A percentile compares a stretch with the other conserved stretches of the same genome.
phyloP scores from a whole-genome alignment of 2,113 vertebrate species.

The Mustela lutreola region DNA sequence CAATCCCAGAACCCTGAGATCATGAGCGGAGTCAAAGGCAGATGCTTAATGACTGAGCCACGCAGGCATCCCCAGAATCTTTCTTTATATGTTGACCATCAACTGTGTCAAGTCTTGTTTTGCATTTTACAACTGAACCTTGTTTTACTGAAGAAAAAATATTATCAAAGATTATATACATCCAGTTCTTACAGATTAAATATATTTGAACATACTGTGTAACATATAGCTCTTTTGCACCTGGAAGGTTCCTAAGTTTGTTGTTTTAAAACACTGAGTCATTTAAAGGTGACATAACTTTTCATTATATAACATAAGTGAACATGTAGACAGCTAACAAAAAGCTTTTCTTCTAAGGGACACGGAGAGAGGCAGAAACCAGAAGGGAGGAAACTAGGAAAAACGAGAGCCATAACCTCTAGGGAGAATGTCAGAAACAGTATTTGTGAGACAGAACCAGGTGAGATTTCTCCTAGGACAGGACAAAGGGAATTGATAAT shows the following conservation, averaged over 20 bases:
- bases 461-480: neutral
- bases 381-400: neutral
- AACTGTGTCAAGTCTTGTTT: conserved; percentile 2
- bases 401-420: neutral
- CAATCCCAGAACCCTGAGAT: too few species aligned
- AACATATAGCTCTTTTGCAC: neutral
- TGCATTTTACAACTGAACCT: conserved; percentile 12
- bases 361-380: neutral
- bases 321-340: neutral
- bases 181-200: neutral
- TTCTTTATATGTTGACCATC: neutral
- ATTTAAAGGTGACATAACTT: neutral
- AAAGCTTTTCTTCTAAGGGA: neutral
- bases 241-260: neutral
- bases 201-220: neutral
- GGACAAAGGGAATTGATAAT: neutral
- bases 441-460: neutral
- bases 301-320: neutral
- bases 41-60: too few species aligned
- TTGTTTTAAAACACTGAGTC: conserved; percentile 46
- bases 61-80: too few species aligned
- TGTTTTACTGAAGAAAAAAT: neutral
- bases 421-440: neutral
- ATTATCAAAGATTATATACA: neutral
- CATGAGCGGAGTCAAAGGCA: too few species aligned